Evolutionary conservation across 2,797 vertebrate species (phyloP).

Genomic region (Rhinophrynus dorsalis): DNA sequence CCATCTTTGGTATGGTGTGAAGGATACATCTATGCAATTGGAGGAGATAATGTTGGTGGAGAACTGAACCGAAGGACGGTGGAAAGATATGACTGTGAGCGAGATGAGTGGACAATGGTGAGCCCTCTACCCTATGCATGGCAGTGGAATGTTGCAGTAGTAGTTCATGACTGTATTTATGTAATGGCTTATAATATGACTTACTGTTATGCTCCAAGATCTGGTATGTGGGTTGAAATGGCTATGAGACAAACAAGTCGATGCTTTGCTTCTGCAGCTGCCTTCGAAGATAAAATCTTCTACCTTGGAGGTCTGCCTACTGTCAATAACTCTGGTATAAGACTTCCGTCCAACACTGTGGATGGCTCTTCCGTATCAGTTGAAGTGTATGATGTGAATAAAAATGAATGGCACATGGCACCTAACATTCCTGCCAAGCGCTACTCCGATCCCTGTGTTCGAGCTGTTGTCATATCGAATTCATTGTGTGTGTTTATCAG

Average conservation of each 20-base stretch:
- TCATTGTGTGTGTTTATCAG: slow-evolving; percentile 91
- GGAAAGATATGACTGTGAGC: slow-evolving; percentile 92
- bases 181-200: slow-evolving; percentile 93
- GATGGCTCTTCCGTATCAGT: slow-evolving; percentile 91
- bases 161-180: slow-evolving; percentile 91
- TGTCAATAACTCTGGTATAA: slow-evolving; percentile 86
- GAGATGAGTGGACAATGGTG: slow-evolving; percentile 93
- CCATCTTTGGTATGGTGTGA: slow-evolving; percentile 93
- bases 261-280: slow-evolving; percentile 91
- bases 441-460: slow-evolving; percentile 90
- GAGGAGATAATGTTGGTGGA: slow-evolving; percentile 87
- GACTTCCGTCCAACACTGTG: slow-evolving; percentile 84
- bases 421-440: slow-evolving; percentile 94
- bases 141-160: slow-evolving; percentile 93
- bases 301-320: slow-evolving; percentile 93
- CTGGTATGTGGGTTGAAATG: slow-evolving; percentile 96
- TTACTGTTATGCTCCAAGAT: slow-evolving; percentile 93
- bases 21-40: slow-evolving; percentile 94
- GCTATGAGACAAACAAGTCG: slow-evolving; percentile 91
- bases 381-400: slow-evolving; percentile 92
- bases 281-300: slow-evolving; percentile 92
- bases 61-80: slow-evolving; percentile 93
- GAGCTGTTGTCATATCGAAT: slow-evolving; percentile 89
- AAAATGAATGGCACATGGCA: slow-evolving; percentile 92
- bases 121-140: slow-evolving; percentile 91